Conservation (phyloP, 2,888 invertebrate species). For the Andrena praecox region DNA sequence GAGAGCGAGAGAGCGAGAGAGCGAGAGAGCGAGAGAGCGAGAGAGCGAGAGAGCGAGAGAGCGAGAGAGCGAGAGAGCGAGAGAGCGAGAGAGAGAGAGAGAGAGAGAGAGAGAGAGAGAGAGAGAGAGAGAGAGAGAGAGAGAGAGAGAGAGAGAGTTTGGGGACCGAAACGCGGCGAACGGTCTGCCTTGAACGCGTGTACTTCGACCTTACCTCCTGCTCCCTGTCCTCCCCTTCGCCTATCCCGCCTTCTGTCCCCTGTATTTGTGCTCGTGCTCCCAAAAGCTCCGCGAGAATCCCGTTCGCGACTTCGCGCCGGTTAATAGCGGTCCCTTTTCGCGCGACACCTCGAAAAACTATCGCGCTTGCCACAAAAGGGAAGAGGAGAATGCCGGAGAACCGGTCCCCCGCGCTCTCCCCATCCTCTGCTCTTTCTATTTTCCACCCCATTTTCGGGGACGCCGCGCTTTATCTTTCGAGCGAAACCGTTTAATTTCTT, state of each 20-base stretch:
- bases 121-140: not conserved
- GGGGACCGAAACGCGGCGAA: conserved; percentile 26
- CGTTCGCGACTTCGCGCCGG: conserved; percentile 31
- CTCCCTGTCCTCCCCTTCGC: not conserved
- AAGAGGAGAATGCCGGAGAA: not conserved
- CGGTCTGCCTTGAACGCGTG: conserved; percentile 26
- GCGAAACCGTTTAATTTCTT: conserved; percentile 23
- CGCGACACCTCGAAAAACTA: conserved; percentile 13
- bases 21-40: not conserved
- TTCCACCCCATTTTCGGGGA: not conserved
- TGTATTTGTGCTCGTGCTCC: conserved; percentile 1
- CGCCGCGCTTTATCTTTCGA: not conserved
- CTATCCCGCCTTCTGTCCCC: not conserved
- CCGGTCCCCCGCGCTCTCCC: not conserved
- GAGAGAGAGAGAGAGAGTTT: not conserved
- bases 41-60: not conserved
- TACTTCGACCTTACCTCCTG: conserved; percentile 27
- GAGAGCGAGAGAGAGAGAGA: not conserved
- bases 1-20: no score
- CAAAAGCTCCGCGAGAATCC: conserved; percentile 22
- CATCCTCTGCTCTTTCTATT: not conserved
- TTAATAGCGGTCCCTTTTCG: conserved; percentile 25
- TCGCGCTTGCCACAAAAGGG: not conserved
- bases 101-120: not conserved
- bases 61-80: not conserved